Base-by-base conservation (phyloP, 1,140 invertebrate genomes). In the Phymastichus coffea region DNA sequence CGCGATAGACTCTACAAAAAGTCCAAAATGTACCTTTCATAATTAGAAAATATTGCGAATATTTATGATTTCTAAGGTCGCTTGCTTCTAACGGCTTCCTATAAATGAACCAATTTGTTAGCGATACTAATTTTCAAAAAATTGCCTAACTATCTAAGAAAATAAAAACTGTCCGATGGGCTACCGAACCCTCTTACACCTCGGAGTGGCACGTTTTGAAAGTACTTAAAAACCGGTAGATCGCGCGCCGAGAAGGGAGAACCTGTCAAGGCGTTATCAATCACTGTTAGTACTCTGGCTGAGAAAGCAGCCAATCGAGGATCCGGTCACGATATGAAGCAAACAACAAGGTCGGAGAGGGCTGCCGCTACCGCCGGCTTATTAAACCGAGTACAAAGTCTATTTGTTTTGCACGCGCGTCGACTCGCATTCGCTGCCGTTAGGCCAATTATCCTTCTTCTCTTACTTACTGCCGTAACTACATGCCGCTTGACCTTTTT, bases 241-340 rank as follows among this genome's bases (percentile, higher is more conserved):
- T n/a, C n/a, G n/a, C 14, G 1, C 2, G 20, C 1, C 10, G 7
- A 12, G 6, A 1, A 19, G 35, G n/a, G 8, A 8, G 4, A 15
- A 53, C 25, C 20, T 25, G 38, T 53, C 25, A 25, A 59, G 22
- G 12, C 48, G 30, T 26, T 59, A 52, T 59, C 57, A 46, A 28
- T 46, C 40, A 46, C 28, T 59, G n/a, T n/a, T n/a, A n/a, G n/a
- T n/a, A n/a, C n/a, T n/a, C n/a, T 19, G 22, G 40, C 9, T 25
- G 26, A 2, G 15, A 8, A 8, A 3, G 2, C 43, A 19, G 30
- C 28, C 28, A 41, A 37, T 1, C 46, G 33, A 51, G 41, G 33
- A 52, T 59, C 49, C 49, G 49, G 40, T 59, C 57, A 53, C 57
- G 57, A 53, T 51, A 51, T 44, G 33, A 35, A 37, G 4, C 43